Evolutionary conservation across 1,140 invertebrate genomes (phyloP).

Genomic region (Lepidotrigona ventralis): DNA sequence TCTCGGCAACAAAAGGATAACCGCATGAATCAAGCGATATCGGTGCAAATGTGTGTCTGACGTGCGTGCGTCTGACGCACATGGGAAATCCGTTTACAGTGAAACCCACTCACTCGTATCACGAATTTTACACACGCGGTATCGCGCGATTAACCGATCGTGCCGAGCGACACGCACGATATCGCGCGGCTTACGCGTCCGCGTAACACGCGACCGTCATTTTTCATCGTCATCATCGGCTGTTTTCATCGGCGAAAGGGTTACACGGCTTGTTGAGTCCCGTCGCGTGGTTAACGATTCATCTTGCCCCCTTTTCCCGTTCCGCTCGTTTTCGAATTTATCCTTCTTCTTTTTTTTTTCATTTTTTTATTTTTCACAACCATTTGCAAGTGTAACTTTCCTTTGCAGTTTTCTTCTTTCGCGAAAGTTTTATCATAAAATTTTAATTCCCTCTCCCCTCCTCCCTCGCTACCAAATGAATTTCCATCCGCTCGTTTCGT

Average conservation of each 20-base stretch:
- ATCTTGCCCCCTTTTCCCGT: not conserved
- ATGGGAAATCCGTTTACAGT: conserved; percentile 1
- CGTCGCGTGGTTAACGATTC: not conserved
- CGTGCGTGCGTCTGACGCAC: too few relatives aligned
- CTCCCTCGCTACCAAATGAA: too few relatives aligned
- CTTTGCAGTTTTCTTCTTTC: not conserved
- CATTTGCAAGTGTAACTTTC: too few relatives aligned
- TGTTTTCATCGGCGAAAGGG: not conserved
- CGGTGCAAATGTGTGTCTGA: too few relatives aligned
- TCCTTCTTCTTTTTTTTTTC: too few relatives aligned
- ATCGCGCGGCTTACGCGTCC: not conserved
- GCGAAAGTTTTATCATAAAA: too few relatives aligned
- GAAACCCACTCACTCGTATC: not conserved
- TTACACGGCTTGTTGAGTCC: not conserved
- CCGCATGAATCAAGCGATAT: too few relatives aligned
- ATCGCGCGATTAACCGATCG: conserved; percentile 54
- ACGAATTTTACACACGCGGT: conserved; percentile 26
- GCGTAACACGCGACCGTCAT: not conserved
- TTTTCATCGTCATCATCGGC: not conserved
- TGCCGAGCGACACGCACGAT: conserved; percentile 16
- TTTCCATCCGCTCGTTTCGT: too few relatives aligned
- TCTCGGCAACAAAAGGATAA: too few relatives aligned
- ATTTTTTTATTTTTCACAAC: too few relatives aligned
- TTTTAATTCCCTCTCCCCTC: too few relatives aligned
- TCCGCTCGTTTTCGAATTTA: not conserved